These are phyloP conservation scores for Prionace glauca DNA, from an alignment of 2,797 vertebrate species.

Conservation along the genomic window DNA sequence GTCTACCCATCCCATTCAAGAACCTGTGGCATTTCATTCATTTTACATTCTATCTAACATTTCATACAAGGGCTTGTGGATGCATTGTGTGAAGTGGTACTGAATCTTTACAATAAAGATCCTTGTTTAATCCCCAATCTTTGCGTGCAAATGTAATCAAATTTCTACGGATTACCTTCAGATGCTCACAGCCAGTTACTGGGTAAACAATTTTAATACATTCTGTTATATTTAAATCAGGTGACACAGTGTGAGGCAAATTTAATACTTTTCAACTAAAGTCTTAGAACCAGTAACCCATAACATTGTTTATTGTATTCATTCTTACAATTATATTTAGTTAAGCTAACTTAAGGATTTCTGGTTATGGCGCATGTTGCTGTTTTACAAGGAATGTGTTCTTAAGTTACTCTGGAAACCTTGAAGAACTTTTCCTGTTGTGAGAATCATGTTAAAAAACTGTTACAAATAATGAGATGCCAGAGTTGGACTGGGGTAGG, in stretches of 20 bases:
- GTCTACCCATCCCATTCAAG: not conserved
- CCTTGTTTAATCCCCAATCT: not conserved
- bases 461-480: too few species aligned
- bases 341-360: not conserved
- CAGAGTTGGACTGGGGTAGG: too few species aligned
- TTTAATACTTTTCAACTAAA: not conserved
- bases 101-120: not conserved
- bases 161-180: not conserved
- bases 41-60: not conserved
- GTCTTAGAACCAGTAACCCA: not conserved
- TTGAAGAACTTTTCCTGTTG: too few species aligned
- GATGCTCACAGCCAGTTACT: not conserved
- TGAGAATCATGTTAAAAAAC: too few species aligned
- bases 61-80: not conserved
- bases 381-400: not conserved
- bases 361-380: not conserved
- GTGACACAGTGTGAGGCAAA: not conserved
- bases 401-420: not conserved
- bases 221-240: not conserved
- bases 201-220: not conserved
- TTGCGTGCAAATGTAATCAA: not conserved
- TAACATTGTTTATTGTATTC: not conserved
- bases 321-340: not conserved
- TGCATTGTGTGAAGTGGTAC: not conserved
- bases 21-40: not conserved